Conservation (phyloP, 2,888 invertebrate genomes). For the Therioaphis trifolii region DNA sequence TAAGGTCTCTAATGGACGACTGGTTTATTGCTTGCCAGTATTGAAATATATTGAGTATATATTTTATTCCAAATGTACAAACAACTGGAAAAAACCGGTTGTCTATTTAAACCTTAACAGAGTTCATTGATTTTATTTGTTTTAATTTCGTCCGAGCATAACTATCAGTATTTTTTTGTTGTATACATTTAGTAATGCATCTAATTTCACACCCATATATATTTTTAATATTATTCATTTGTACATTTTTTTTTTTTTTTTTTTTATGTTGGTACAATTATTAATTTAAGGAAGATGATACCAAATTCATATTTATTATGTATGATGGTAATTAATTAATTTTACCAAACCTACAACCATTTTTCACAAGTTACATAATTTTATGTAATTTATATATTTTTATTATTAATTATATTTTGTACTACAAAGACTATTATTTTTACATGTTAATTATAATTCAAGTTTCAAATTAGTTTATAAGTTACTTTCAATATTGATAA, state of each 20-base stretch:
- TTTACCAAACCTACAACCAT: slow-evolving; percentile 23
- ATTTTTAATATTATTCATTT: background rate
- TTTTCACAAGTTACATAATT: slow-evolving; percentile 2
- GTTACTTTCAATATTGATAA: slow-evolving; percentile 29
- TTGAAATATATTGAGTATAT: too few species aligned
- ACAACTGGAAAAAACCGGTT: too few species aligned
- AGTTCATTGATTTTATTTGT: background rate
- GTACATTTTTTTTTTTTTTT: slow-evolving; percentile 32
- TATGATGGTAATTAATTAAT: too few species aligned
- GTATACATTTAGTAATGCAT: background rate
- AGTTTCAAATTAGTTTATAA: slow-evolving; percentile 40
- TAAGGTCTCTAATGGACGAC: too few species aligned
- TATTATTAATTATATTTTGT: slow-evolving; percentile 29
- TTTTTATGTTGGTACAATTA: too few species aligned
- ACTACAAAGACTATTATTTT: slow-evolving; percentile 40
- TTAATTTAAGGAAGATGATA: slow-evolving; percentile 36
- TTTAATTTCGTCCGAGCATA: slow-evolving; percentile 11
- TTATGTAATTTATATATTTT: slow-evolving; percentile 40
- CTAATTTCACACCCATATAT: background rate
- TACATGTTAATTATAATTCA: slow-evolving; percentile 30
- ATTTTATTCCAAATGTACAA: too few species aligned
- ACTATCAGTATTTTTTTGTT: slow-evolving; percentile 42
- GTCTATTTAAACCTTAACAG: too few species aligned
- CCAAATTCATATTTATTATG: slow-evolving; percentile 49
- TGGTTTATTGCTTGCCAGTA: too few species aligned